A percentile compares a stretch with the other conserved stretches of the same genome.
Evolutionary conservation across 1,140 invertebrate genomes (phyloP).

Genomic region (Lutraria rhynchaena): DNA sequence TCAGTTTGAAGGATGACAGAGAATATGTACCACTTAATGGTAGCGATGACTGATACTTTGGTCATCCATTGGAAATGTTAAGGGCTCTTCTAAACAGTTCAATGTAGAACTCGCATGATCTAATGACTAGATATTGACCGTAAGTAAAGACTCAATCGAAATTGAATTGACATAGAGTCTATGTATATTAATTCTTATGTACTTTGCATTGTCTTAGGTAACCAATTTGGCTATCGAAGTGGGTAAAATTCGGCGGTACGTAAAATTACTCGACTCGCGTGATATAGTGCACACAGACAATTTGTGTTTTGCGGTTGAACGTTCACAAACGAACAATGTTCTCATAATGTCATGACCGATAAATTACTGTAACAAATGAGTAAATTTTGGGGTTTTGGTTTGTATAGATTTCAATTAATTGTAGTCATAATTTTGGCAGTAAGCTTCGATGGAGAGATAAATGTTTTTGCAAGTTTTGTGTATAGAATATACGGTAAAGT

Average conservation of each 20-base stretch:
- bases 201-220: not conserved
- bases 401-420: no score
- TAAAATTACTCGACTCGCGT: constrained; percentile 4
- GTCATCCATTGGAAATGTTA: not conserved
- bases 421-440: no score
- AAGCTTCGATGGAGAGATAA: constrained; percentile 13
- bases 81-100: not conserved
- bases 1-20: not conserved
- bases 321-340: constrained; percentile 23
- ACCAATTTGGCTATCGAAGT: constrained; percentile 14
- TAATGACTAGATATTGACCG: constrained; percentile 8
- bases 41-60: not conserved
- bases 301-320: constrained; percentile 26
- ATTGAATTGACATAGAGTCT: constrained; percentile 28
- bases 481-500: constrained; percentile 8
- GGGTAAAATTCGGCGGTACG: not conserved
- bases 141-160: constrained; percentile 17
- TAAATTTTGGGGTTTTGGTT: not conserved
- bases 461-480: constrained; percentile 21
- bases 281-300: no score
- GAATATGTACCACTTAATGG: no score
- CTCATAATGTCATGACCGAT: constrained; percentile 16
- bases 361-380: constrained; percentile 17
- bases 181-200: constrained; percentile 1
- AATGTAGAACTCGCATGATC: no score